These are phyloP conservation scores for Anthophora plumipes DNA, from an alignment of 2,888 invertebrate species.

Conservation along the genomic window DNA sequence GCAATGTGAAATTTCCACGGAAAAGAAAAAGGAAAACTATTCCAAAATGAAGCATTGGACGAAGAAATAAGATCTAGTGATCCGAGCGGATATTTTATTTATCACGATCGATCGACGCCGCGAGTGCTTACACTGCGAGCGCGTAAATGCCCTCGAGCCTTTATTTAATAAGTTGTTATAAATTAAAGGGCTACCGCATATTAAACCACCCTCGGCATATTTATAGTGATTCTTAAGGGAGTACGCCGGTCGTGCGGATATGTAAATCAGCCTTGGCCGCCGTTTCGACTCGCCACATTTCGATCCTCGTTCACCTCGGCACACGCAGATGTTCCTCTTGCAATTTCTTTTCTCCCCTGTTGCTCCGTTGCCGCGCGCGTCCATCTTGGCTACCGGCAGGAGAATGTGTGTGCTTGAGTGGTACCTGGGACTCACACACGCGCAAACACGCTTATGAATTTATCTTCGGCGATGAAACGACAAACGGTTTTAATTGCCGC, in stretches of 20 bases:
- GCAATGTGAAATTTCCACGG: neutral
- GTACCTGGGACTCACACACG: slow-evolving; percentile 11
- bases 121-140: slow-evolving; percentile 55
- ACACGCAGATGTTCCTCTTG: slow-evolving; percentile 13
- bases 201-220: slow-evolving; percentile 79
- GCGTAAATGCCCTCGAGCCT: slow-evolving; percentile 74
- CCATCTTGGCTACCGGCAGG: slow-evolving; percentile 33
- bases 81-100: slow-evolving; percentile 64
- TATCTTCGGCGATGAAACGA: slow-evolving; percentile 76
- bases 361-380: slow-evolving; percentile 14
- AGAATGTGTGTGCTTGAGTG: neutral
- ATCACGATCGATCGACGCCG: slow-evolving; percentile 65
- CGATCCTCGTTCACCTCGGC: slow-evolving; percentile 33
- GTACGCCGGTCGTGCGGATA: slow-evolving; percentile 69
- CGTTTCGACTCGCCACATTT: slow-evolving; percentile 38
- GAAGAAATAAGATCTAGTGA: slow-evolving; percentile 44
- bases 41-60: neutral
- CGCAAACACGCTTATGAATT: slow-evolving; percentile 72
- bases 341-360: slow-evolving; percentile 24
- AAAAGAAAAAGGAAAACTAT: neutral
- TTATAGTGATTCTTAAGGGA: slow-evolving; percentile 77
- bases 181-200: slow-evolving; percentile 81
- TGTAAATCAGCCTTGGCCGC: slow-evolving; percentile 74
- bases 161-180: slow-evolving; percentile 82
- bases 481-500: slow-evolving; percentile 80